These are phyloP conservation scores for Aldrovandia affinis DNA, from an alignment of 2,797 vertebrate genomes.

Conservation along the genomic window DNA sequence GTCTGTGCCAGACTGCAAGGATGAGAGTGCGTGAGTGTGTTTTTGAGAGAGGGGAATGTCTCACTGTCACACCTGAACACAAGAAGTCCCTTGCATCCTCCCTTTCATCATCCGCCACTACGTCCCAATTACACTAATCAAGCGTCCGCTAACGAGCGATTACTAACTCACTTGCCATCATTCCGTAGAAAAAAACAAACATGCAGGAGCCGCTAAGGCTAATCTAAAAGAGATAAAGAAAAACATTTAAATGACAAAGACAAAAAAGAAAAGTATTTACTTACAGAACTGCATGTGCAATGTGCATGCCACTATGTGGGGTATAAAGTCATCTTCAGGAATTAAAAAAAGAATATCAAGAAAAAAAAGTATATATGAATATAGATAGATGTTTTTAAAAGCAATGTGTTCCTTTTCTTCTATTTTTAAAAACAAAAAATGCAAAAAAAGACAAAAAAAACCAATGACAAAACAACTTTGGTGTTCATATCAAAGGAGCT, in stretches of 20 bases:
- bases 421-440: conserved; percentile 82
- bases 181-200: conserved; percentile 57
- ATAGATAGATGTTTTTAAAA: conserved; percentile 83
- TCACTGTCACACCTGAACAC: conserved; percentile 55
- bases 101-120: conserved; percentile 5
- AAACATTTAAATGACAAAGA: conserved; percentile 50
- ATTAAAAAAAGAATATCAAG: conserved; percentile 71
- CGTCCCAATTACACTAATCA: conserved; percentile 12
- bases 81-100: conserved; percentile 45
- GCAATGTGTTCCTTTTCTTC: conserved; percentile 79
- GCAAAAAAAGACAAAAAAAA: conserved; percentile 59
- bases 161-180: conserved; percentile 59
- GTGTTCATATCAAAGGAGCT: conserved; percentile 75
- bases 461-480: conserved; percentile 65
- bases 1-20: background rate
- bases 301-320: conserved; percentile 83
- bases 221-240: conserved; percentile 26
- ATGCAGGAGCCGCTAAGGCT: conserved; percentile 72
- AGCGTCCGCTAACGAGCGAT: conserved; percentile 52
- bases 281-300: conserved; percentile 85
- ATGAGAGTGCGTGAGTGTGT: background rate
- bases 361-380: conserved; percentile 66
- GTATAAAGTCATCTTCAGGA: conserved; percentile 82
- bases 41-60: conserved; percentile 36
- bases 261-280: conserved; percentile 77